Percentiles rank a stretch among this genome's conserved stretches.
Conservation (phyloP, 2,113 vertebrate genomes). For the Crotalus tigris region DNA sequence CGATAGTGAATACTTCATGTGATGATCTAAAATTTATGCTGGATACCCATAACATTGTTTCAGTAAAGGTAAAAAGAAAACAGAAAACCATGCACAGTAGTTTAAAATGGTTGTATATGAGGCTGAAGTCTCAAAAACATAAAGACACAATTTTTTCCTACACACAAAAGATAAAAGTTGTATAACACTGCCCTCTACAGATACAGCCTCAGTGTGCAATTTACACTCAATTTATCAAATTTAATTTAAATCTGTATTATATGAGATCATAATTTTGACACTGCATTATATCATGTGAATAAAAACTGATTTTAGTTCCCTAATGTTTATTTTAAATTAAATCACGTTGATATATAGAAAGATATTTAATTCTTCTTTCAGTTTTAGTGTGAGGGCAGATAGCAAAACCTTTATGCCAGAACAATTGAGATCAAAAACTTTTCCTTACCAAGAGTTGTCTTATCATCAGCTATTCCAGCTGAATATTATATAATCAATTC, state of each 20-base stretch:
- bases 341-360: background rate
- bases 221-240: background rate
- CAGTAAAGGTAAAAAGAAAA: background rate
- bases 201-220: conserved; percentile 1
- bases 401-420: background rate
- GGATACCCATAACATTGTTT: conserved; percentile 9
- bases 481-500: background rate
- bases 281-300: background rate
- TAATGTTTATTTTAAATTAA: background rate
- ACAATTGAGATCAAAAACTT: background rate
- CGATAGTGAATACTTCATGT: background rate
- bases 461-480: background rate
- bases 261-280: background rate
- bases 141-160: background rate
- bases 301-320: background rate
- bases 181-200: conserved; percentile 73
- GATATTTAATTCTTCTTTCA: background rate
- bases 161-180: conserved; percentile 29
- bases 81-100: background rate
- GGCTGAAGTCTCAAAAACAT: background rate
- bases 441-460: background rate
- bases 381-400: background rate
- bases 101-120: background rate
- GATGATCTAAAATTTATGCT: conserved; percentile 35
- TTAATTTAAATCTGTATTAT: background rate